Evolutionary conservation across 2,888 invertebrate genomes (phyloP), one percentile per base, ranked within the genome.

Genomic region (Pherbina coryleti): DNA sequence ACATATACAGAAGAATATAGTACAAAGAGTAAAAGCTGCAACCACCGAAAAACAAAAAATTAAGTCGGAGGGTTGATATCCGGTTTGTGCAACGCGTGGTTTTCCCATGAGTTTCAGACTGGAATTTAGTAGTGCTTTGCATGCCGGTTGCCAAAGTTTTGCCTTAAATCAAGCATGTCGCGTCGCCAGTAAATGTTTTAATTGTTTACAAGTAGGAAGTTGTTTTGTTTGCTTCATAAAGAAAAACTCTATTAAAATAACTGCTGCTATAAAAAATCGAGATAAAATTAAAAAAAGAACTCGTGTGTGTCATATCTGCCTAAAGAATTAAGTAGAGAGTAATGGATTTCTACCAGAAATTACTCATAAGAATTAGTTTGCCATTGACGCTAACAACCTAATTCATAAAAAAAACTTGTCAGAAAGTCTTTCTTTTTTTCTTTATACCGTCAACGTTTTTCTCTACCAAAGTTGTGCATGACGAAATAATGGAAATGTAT

Each of bases 401-500:
- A 22, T 55, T 55, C 19, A 55, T 22, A 22, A 28, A 28, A 22
- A 14, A 17, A 19, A 60, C 1, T 14, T 28, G 17, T 28, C 25
- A 22, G 22, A 60, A n/a, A 11, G 14, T 25, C 28, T 28, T n/a
- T n/a, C n/a, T n/a, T 19, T 14, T 57, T 25, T 19, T 57, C 37
- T 28, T 25, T 37, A 5, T 25, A 25, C 19, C 66, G 19, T 28
- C n/a, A 37, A 44, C 44, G 57, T 49, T 67, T 1, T 14, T n/a
- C 5, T 5, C 49, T 8, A 49, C 44, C 11, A 25, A 8, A 57
- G n/a, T 57, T 74, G 28, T 76, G 66, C 66, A 80, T 81, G 81
- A 81, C 79, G 81, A 80, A 81, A 80, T 79, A 74, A 67, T 80
- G 78, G 77, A 80, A 79, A 76, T 70, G 7, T 74, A 73, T 77